Evolutionary conservation across 2,888 invertebrate species (phyloP).

Genomic region (Theodoxus fluviatilis): DNA sequence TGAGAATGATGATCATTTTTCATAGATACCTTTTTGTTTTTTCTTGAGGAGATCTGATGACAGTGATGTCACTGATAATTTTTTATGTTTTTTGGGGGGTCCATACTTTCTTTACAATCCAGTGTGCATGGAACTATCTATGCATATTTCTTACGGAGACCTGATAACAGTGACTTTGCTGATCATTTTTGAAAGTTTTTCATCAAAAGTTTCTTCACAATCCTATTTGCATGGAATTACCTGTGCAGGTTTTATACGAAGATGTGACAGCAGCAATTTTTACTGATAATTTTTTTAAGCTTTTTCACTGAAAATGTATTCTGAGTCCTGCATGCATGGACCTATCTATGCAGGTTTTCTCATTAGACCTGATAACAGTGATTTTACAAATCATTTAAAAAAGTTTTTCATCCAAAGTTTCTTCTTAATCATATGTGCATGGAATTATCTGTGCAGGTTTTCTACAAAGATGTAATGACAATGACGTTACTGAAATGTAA

Average conservation of each 20-base stretch:
- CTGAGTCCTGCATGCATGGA: not conserved
- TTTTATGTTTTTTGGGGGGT: not conserved
- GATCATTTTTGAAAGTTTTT: too few relatives aligned
- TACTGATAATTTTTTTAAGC: too few relatives aligned
- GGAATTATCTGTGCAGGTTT: conserved; percentile 45
- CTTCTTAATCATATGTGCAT: not conserved
- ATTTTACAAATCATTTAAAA: not conserved
- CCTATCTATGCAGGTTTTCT: conserved; percentile 53
- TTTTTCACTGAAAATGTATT: too few relatives aligned
- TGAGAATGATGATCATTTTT: conserved; percentile 29
- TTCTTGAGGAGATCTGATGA: not conserved
- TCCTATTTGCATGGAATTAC: not conserved
- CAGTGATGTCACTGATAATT: not conserved
- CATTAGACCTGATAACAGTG: conserved; percentile 59
- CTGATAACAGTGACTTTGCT: too few relatives aligned
- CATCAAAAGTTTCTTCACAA: not conserved
- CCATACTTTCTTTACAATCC: not conserved
- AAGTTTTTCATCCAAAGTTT: not conserved
- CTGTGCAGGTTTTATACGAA: not conserved
- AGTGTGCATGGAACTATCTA: not conserved
- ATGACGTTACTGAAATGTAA: conserved; percentile 26
- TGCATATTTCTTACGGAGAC: not conserved
- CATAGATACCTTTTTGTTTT: not conserved
- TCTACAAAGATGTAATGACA: conserved; percentile 60
- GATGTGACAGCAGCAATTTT: not conserved